phyloP scores from a whole-genome alignment of 2,888 invertebrate genomes.

The Protodeltote pygarga region DNA sequence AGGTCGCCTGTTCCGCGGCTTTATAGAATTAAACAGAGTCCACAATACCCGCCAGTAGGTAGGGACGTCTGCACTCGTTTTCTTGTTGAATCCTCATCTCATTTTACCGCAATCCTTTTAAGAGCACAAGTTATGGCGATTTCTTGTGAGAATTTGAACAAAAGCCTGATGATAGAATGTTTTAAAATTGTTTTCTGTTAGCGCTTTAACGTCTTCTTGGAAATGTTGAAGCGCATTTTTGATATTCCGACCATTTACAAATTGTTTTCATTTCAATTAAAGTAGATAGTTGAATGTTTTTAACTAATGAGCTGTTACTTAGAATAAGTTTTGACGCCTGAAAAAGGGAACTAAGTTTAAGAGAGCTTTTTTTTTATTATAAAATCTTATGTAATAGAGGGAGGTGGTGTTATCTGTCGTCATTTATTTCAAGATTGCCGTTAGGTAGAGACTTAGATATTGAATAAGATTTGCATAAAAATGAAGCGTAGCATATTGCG shows the following conservation, averaged over 20 bases:
- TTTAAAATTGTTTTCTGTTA: constrained; percentile 65
- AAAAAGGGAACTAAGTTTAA: no score
- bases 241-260: constrained; percentile 29
- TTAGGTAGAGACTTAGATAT: neutral
- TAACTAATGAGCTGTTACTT: no score
- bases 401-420: constrained; percentile 2
- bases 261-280: constrained; percentile 38
- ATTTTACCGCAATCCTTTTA: constrained; percentile 74
- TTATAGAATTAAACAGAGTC: constrained; percentile 56
- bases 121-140: constrained; percentile 69
- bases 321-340: no score
- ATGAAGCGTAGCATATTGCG: constrained; percentile 50
- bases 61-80: constrained; percentile 56
- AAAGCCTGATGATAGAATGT: constrained; percentile 69
- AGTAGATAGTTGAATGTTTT: constrained; percentile 11
- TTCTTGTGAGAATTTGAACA: constrained; percentile 66
- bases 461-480: constrained; percentile 28
- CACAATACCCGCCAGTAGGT: constrained; percentile 37
- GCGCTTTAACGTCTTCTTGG: constrained; percentile 42
- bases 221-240: constrained; percentile 43
- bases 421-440: constrained; percentile 3
- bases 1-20: constrained; percentile 64
- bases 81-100: constrained; percentile 62
- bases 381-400: no score
- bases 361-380: no score